phyloP scores from a whole-genome alignment of 1,140 invertebrate genomes.

The Andrena cerasifolii region DNA sequence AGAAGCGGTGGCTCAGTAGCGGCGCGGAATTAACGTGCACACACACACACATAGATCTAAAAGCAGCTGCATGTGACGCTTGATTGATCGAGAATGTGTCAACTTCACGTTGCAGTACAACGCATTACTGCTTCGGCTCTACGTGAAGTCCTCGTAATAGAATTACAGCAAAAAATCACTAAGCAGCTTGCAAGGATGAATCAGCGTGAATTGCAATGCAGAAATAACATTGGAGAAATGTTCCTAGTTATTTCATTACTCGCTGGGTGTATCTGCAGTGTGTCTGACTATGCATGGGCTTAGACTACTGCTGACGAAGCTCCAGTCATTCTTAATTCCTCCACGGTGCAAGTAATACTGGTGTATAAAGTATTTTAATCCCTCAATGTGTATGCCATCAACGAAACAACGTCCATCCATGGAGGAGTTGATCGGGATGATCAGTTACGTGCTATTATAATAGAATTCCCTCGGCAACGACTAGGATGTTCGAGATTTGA shows the following conservation, averaged over 20 bases:
- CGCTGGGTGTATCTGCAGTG: no score
- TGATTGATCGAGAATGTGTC: constrained; percentile 77
- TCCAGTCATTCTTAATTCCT: no score
- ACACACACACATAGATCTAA: constrained; percentile 34
- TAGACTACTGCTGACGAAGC: no score
- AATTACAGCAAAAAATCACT: constrained; percentile 61
- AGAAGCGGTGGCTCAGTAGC: constrained; percentile 20
- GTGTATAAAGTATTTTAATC: no score
- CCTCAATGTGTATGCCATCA: no score
- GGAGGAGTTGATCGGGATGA: constrained; percentile 14
- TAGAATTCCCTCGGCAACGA: constrained; percentile 44
- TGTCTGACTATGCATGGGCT: no score
- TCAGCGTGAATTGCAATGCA: not conserved
- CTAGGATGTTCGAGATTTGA: constrained; percentile 41
- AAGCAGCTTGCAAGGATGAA: constrained; percentile 16
- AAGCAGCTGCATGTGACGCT: constrained; percentile 69
- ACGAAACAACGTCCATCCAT: not conserved
- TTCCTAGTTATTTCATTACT: no score
- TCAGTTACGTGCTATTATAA: constrained; percentile 33
- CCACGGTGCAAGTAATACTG: no score
- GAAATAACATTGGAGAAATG: constrained; percentile 13
- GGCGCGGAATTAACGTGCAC: constrained; percentile 57
- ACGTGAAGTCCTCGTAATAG: constrained; percentile 58
- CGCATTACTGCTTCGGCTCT: constrained; percentile 64
- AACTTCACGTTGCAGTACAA: constrained; percentile 74